Evolutionary conservation across 1,140 invertebrate genomes (phyloP), one percentile per base, ranked within the genome.

Genomic region (Cyphomyrmex costatus): DNA sequence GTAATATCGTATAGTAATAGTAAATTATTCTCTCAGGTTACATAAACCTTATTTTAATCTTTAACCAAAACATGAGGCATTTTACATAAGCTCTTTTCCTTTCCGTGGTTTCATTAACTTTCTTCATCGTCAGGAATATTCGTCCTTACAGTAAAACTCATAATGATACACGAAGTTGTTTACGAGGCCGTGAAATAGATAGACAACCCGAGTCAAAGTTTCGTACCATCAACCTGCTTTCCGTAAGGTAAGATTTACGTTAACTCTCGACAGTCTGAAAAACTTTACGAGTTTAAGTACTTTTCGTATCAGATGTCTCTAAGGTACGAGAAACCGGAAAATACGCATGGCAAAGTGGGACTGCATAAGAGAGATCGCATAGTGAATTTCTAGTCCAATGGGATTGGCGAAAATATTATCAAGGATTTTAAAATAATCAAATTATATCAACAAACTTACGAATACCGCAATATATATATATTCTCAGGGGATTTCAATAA

Each of bases 271-370:
- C 86, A 70, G 80, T 87, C 65, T 58, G 78, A 90, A 90, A 88
- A 88, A 90, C 60, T 88, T 90, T 65, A 65, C 71, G 65, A 86
- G 76, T 90, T 90, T 90, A 90, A 90, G 89, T 88, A 86, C 73
- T 88, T 79, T 65, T 60, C 65, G 83, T 90, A 90, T 90, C 89
- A 74, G 86, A 88, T 86, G 83, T 90, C 86, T 88, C 89, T 14
- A 27, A 74, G 89, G 89, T 78, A 83, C 79, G 33, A 71, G 36
- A 21, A 73, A 78, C 71, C 56, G 51, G 74, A 73, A 74, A 74
- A 86, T 82, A 60, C 61, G 49, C 61, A 65, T 63, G 49, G 53
- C 78, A 78, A 61, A 78, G 53, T 46, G 49, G 60, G 49, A 66
- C 42, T 58, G 80, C 77, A 73, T 68, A 78, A 87, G 79, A 77